Evolutionary conservation across 2,113 vertebrate species (phyloP), one percentile per base, ranked within the genome.

Genomic region (Onychorhynchus coronatus): DNA sequence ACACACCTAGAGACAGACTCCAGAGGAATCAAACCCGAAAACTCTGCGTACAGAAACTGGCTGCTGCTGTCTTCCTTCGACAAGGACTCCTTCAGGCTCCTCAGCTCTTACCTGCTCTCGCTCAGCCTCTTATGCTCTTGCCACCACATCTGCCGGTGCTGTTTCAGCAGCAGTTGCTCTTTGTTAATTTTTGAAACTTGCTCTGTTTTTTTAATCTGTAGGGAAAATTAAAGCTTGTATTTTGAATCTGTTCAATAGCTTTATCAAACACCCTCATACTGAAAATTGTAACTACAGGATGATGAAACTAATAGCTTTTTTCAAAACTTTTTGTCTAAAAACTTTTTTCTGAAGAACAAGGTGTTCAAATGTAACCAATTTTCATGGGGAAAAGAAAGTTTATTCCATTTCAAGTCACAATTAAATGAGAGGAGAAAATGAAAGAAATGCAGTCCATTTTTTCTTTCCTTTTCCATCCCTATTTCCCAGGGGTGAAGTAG

Each of bases 61-160:
- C 25, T 50, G 11, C 16, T 22, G 8, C 62, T 35, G 8, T 14
- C n/a, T 17, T 82, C 53, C 37, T 73, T 35, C 24, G 75, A 28
- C 2, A 24, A 46, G 0, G 9, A 12, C 59, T 12, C 56, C 73
- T 23, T 33, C 17, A 31, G 33, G 55, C n/a, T 71, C 39, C 50
- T 62, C 63, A 59, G 33, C 59, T 97, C 98, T 98, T 98, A 99
- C 99, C 98, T 98, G 93, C 95, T 97, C 94, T 98, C 97, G 55
- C 68, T 97, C 67, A 99, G 98, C 71, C 97, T 98, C 58, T 97
- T 96, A 53, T 98, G 96, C 86, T 99, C 99, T 73, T 97, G 96
- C 98, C 98, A 98, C 99, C 99, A 99, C 91, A 99, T 98, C 94
- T 98, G 98, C 44, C 85, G 98, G 89, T 99, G 99, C 81, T 99